phyloP scores from a whole-genome alignment of 30 jellyfish, hydroid and myxozoan species.

The Catostylus mosaicus region DNA sequence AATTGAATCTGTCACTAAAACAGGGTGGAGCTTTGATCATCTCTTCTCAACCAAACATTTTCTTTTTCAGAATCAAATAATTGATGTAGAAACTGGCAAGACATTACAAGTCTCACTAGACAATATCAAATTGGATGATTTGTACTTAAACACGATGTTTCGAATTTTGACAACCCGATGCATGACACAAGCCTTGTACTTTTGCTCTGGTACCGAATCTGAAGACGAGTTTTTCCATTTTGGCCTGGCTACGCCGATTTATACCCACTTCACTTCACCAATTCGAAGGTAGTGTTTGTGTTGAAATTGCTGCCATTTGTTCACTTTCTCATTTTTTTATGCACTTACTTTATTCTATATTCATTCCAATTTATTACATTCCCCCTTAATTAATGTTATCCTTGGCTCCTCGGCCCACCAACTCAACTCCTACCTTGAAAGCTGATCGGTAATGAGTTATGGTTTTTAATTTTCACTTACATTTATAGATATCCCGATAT shows the following conservation, averaged over 20 bases:
- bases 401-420: no score
- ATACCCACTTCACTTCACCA: conserved; percentile 99
- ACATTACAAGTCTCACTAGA: conserved; percentile 73
- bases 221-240: conserved; percentile 77
- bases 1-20: neutral
- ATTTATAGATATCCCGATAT: conserved; percentile 88
- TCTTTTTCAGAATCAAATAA: conserved; percentile 56
- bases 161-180: conserved; percentile 94
- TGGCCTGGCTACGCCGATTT: conserved; percentile 97
- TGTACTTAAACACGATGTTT: conserved; percentile 82
- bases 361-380: no score
- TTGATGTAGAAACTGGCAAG: conserved; percentile 80
- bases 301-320: neutral
- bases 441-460: neutral
- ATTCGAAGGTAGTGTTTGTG: conserved; percentile 80
- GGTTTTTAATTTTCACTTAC: no score
- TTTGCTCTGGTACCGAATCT: conserved; percentile 91
- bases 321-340: neutral
- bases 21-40: neutral
- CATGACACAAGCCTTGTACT: conserved; percentile 90
- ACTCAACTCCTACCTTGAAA: no score
- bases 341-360: no score
- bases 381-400: no score
- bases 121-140: conserved; percentile 79
- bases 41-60: neutral